These are phyloP conservation scores for Calyptomena viridis DNA, from an alignment of 2,113 vertebrate genomes.

Conservation along the genomic window DNA sequence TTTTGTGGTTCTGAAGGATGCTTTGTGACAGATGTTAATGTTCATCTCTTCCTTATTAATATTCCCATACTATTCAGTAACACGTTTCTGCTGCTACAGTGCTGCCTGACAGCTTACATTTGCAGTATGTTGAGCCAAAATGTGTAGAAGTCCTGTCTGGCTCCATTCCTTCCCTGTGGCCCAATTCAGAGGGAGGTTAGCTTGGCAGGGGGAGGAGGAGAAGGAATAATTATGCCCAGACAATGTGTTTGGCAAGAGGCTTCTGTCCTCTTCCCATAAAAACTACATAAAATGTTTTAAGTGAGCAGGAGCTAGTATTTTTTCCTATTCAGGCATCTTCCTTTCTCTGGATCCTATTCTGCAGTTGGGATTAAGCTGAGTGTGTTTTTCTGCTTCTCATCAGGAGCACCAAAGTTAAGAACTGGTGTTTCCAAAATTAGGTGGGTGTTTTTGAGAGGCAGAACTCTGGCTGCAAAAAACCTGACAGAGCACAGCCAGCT, in stretches of 20 bases:
- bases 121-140: neutral
- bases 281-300: neutral
- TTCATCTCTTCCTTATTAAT: slow-evolving; percentile 41
- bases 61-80: slow-evolving; percentile 12
- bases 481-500: slow-evolving; percentile 18
- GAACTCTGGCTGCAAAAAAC: neutral
- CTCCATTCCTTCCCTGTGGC: slow-evolving; percentile 45
- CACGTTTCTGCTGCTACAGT: neutral
- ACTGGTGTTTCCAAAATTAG: slow-evolving; percentile 45
- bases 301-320: neutral
- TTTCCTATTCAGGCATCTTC: neutral
- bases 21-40: slow-evolving; percentile 18
- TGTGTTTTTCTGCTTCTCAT: slow-evolving; percentile 25
- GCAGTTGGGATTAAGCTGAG: neutral
- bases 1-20: neutral
- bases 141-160: slow-evolving; percentile 44
- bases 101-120: slow-evolving; percentile 37
- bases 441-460: slow-evolving; percentile 21
- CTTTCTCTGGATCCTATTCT: slow-evolving; percentile 1
- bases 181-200: slow-evolving; percentile 30
- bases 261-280: slow-evolving; percentile 10
- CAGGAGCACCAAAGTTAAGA: neutral
- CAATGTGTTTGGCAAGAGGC: slow-evolving; percentile 14
- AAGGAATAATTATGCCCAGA: slow-evolving; percentile 26
- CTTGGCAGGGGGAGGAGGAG: neutral